phyloP scores from a whole-genome alignment of 1,140 invertebrate species.

The Nautilus pompilius region DNA sequence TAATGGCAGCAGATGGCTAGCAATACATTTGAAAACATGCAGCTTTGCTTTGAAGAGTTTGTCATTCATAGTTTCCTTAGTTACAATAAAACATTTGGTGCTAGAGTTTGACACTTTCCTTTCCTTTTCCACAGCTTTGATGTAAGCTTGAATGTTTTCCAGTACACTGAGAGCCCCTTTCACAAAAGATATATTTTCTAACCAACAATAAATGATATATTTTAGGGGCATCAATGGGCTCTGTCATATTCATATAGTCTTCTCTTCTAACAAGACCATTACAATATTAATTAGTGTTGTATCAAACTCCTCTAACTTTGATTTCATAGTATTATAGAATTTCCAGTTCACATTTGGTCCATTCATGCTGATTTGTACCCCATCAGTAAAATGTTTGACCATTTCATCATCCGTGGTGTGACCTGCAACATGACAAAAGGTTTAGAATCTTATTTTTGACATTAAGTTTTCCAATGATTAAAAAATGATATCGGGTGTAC shows the following conservation, averaged over 20 bases:
- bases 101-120: background rate
- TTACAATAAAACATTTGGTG: slow-evolving; percentile 5
- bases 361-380: slow-evolving; percentile 25
- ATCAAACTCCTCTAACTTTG: slow-evolving; percentile 3
- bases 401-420: slow-evolving; percentile 21
- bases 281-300: slow-evolving; percentile 16
- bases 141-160: background rate
- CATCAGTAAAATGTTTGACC: slow-evolving; percentile 9
- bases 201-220: slow-evolving; percentile 11
- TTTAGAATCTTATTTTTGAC: background rate
- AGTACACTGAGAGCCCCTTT: slow-evolving; percentile 10
- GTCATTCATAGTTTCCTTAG: background rate
- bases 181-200: slow-evolving; percentile 12
- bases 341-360: slow-evolving; percentile 29
- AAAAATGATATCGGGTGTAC: background rate
- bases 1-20: slow-evolving; percentile 11
- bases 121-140: slow-evolving; percentile 2
- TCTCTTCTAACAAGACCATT: slow-evolving; percentile 15
- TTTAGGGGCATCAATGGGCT: slow-evolving; percentile 11
- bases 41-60: slow-evolving; percentile 4
- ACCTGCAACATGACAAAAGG: slow-evolving; percentile 5
- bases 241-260: slow-evolving; percentile 15
- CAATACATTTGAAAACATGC: slow-evolving; percentile 7
- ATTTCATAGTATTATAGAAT: slow-evolving; percentile 6
- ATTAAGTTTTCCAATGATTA: background rate